Evolutionary conservation across 2,797 vertebrate species (phyloP).

Genomic region (Crenuchus spilurus): DNA sequence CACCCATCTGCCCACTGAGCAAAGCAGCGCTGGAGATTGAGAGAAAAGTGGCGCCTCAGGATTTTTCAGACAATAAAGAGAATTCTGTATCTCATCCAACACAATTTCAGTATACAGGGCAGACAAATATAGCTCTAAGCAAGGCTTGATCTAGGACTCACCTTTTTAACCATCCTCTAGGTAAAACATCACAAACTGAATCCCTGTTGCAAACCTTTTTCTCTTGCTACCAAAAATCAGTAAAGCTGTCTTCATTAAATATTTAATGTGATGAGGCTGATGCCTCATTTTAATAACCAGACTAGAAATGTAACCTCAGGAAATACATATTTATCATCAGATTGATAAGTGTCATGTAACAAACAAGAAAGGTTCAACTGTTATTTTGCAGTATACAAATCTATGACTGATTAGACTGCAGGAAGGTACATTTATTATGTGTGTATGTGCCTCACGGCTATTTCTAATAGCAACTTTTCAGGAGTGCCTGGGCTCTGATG

Average conservation of each 20-base stretch:
- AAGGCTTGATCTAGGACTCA: conserved; percentile 13
- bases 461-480: conserved; percentile 52
- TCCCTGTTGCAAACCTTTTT: neutral
- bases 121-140: conserved; percentile 11
- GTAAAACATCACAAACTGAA: conserved; percentile 28
- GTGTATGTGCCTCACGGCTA: conserved; percentile 58
- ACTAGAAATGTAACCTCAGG: conserved; percentile 25
- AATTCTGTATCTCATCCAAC: conserved; percentile 16
- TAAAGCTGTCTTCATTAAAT: conserved; percentile 42
- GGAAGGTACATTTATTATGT: conserved; percentile 55
- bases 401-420: conserved; percentile 59
- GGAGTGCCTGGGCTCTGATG: conserved; percentile 56
- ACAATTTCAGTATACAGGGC: conserved; percentile 4
- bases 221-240: neutral
- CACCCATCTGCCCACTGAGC: conserved; percentile 25
- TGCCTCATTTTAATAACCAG: conserved; percentile 28
- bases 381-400: conserved; percentile 57
- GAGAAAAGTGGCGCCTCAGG: neutral
- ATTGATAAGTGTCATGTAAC: conserved; percentile 44
- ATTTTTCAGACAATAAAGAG: neutral
- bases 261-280: conserved; percentile 41
- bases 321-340: conserved; percentile 51
- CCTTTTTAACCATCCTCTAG: conserved; percentile 4
- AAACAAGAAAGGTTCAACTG: conserved; percentile 49
- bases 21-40: neutral